phyloP scores from a whole-genome alignment of 2,888 invertebrate genomes.

The Timandra comae region DNA sequence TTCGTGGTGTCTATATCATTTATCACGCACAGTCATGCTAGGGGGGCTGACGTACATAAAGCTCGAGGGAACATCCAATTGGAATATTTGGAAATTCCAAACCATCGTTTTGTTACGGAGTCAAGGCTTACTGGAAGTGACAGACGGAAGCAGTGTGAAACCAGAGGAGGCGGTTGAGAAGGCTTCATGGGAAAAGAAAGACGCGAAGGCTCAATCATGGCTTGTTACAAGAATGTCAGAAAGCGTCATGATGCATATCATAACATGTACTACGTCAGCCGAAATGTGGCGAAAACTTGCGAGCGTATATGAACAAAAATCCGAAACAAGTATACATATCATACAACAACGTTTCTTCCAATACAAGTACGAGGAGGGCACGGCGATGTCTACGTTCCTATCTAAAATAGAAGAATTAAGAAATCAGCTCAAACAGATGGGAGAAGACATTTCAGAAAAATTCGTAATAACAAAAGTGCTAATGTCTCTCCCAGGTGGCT shows the following conservation, averaged over 20 bases:
- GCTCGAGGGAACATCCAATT: slow-evolving; percentile 24
- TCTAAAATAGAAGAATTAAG: slow-evolving; percentile 27
- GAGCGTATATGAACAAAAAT: slow-evolving; percentile 35
- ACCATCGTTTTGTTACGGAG: slow-evolving; percentile 18
- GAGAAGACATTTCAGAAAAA: slow-evolving; percentile 24
- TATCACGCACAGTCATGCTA: too few relatives aligned
- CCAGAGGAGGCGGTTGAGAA: slow-evolving; percentile 11
- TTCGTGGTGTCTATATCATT: too few relatives aligned
- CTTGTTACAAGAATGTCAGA: slow-evolving; percentile 28
- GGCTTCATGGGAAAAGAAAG: slow-evolving; percentile 18
- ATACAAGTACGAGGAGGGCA: slow-evolving; percentile 22
- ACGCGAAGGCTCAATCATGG: slow-evolving; percentile 26
- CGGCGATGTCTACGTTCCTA: slow-evolving; percentile 24
- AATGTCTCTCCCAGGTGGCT: slow-evolving; percentile 30
- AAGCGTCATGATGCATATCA: slow-evolving; percentile 26
- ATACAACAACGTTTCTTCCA: slow-evolving; percentile 34
- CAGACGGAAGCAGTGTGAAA: slow-evolving; percentile 16
- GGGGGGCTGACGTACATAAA: slow-evolving; percentile 17
- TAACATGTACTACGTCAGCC: slow-evolving; percentile 22
- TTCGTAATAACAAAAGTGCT: too few relatives aligned
- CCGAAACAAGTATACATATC: slow-evolving; percentile 31
- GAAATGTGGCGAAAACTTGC: slow-evolving; percentile 31
- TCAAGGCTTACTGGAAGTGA: slow-evolving; percentile 18
- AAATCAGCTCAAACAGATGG: slow-evolving; percentile 25
- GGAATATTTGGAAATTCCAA: slow-evolving; percentile 31